Percentiles rank a stretch among this genome's conserved stretches.
Evolutionary conservation across 2,888 invertebrate genomes (phyloP).

Genomic region (Chaetogeoica ovagalla): DNA sequence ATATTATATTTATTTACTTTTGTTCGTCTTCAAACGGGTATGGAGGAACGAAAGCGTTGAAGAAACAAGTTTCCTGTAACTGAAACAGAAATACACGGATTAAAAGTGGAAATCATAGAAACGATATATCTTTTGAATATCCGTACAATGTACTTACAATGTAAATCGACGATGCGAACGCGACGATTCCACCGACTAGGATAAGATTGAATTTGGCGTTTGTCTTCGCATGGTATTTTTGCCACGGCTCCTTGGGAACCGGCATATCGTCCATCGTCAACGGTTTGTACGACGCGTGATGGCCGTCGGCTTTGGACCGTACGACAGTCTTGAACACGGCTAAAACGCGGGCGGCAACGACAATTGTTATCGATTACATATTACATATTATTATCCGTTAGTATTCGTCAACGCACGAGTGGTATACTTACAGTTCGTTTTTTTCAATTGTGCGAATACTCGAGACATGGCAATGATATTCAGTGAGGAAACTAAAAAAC

Average conservation of each 20-base stretch:
- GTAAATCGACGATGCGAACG: conserved; percentile 19
- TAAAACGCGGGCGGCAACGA: not conserved
- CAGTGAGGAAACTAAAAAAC: not conserved
- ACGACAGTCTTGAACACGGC: conserved; percentile 7
- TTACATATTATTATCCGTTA: not conserved
- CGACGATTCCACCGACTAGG: conserved; percentile 64
- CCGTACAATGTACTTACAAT: conserved; percentile 11
- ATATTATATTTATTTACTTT: conserved; percentile 14
- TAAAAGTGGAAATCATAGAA: too few relatives aligned
- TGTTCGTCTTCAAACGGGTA: conserved; percentile 45
- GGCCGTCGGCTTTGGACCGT: conserved; percentile 23
- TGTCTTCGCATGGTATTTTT: conserved; percentile 67
- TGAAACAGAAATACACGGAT: conserved; percentile 3
- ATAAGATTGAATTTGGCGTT: conserved; percentile 72
- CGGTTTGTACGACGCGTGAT: conserved; percentile 4
- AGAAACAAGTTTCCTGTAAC: conserved; percentile 39
- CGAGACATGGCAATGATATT: conserved; percentile 12
- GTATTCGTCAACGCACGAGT: not conserved
- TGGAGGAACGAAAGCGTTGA: conserved; percentile 46
- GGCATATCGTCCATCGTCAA: conserved; percentile 76
- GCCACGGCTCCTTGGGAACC: conserved; percentile 77
- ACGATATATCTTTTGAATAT: not conserved
- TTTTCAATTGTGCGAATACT: conserved; percentile 30
- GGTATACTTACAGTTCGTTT: conserved; percentile 30
- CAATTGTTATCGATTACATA: not conserved